Base-by-base conservation (phyloP, 2,888 invertebrate species). In the Sycophila texana region DNA sequence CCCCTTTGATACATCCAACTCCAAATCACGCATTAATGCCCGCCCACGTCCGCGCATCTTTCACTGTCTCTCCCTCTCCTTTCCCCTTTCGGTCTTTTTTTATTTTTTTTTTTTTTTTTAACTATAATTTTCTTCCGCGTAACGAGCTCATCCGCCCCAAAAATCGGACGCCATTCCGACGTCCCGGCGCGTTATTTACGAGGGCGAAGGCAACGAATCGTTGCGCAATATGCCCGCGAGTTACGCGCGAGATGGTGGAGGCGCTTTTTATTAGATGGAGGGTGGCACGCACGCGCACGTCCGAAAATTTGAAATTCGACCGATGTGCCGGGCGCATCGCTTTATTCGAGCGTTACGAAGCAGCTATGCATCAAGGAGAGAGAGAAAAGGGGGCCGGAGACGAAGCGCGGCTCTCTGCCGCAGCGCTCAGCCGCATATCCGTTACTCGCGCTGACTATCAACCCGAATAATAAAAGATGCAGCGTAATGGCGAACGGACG, bases 191-290 rank as follows among this genome's bases (percentile, higher is more conserved):
- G 26, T 71, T 71, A 71, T 71, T 71, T 71, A 71, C 71, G 71
- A 71, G 71, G 49, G 16, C 47, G 49, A 71, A 60, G 58, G 16
- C 71, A 60, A 71, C 60, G 71, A 49, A 71, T 71, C 71, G 26
- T 49, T 51, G 26, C n/a, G 49, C 71, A 71, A 71, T 71, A 60
- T 49, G 60, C 67, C 10, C 2, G 3, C 53, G 7, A 26, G 39
- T 39, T 18, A 26, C 26, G 60, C 14, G 14, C 26, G 39, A 1
- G 66, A 5, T 12, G 16, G 65, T 47, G 16, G 47, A 20, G 49
- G 49, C 66, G 14, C 49, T 66, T 66, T 39, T 66, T 66, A 66
- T 66, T 66, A 49, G 16, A n/a, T 12, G 0, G 5, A 63, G 39
- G 20, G 3, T 26, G 26, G 26, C 16, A 20, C 18, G 3, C n/a